phyloP scores from a whole-genome alignment of 2,113 vertebrate species.

The Ovis canadensis region DNA sequence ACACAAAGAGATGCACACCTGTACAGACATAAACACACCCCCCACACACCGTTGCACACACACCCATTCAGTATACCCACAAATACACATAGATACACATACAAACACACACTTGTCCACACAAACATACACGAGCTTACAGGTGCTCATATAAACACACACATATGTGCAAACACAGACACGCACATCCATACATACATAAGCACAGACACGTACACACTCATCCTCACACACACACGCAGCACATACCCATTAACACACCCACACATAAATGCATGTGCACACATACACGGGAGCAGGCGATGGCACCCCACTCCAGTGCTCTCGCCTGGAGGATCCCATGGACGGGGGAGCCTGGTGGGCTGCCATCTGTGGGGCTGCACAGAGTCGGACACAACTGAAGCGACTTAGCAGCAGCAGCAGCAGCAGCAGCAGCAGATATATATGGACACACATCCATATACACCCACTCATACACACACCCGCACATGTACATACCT shows the following conservation, averaged over 20 bases:
- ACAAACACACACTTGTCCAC: background rate
- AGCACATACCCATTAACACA: background rate
- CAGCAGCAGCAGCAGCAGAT: no score
- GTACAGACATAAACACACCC: background rate
- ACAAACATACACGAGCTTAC: background rate
- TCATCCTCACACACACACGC: background rate
- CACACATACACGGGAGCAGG: background rate
- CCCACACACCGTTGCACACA: background rate
- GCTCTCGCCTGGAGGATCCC: no score
- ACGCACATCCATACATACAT: rapidly evolving
- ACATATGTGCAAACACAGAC: background rate
- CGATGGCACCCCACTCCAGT: no score
- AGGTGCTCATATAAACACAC: background rate
- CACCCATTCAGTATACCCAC: background rate
- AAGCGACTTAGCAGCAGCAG: no score
- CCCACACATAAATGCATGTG: rapidly evolving
- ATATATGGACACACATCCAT: background rate
- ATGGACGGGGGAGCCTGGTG: no score
- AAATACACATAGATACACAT: background rate
- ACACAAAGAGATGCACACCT: no score
- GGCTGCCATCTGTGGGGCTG: rapidly evolving
- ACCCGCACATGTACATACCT: no score
- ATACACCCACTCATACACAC: no score
- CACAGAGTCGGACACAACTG: no score
- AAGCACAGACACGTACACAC: rapidly evolving